Conservation (phyloP, 1,140 invertebrate species). For the Cherax quadricarinatus region DNA sequence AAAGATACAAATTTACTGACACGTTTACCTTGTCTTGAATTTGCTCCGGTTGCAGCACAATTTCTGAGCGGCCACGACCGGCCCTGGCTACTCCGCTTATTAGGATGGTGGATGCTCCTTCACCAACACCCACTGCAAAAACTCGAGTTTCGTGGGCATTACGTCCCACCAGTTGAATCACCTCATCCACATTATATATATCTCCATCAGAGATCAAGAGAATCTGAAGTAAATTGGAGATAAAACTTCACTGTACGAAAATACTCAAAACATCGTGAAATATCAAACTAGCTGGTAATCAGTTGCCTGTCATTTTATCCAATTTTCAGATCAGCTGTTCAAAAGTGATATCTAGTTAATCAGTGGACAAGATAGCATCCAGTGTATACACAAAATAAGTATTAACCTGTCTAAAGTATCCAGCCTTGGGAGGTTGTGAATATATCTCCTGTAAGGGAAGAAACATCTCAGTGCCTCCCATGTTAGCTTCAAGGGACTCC, state of each 20-base stretch:
- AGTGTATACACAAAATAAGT: neutral
- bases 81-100: neutral
- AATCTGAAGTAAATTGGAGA: neutral
- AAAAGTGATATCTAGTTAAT: neutral
- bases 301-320: neutral
- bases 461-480: slow-evolving; percentile 2
- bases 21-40: no score
- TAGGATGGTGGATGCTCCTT: neutral
- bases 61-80: neutral
- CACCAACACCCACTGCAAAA: neutral
- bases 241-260: neutral
- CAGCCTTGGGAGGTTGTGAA: neutral
- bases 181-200: neutral
- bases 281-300: neutral
- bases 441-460: neutral
- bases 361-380: neutral
- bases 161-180: neutral
- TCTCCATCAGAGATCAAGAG: slow-evolving; percentile 12
- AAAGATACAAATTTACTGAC: no score
- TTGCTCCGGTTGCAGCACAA: neutral
- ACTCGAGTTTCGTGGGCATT: neutral
- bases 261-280: neutral
- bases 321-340: neutral
- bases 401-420: slow-evolving; percentile 1
- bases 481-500: neutral